These are phyloP conservation scores for Dermatophagoides farinae DNA, from an alignment of 1,140 invertebrate species.

Conservation along the genomic window DNA sequence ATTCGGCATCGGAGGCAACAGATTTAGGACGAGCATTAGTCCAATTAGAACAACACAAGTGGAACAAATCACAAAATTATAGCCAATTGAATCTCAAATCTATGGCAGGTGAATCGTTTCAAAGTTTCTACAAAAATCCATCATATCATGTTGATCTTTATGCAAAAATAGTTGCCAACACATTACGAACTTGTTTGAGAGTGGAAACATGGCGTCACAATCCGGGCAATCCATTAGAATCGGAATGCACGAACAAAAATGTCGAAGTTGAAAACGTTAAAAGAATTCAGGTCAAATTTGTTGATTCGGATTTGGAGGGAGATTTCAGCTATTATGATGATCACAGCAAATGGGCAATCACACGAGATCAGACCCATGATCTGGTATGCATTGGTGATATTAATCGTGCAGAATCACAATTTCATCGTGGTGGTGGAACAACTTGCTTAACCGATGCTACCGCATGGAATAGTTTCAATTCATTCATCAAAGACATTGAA, in stretches of 20 bases:
- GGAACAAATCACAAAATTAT: not conserved
- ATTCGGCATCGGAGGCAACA: not conserved
- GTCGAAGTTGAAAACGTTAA: slow-evolving; percentile 44
- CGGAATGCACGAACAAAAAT: slow-evolving; percentile 32
- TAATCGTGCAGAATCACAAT: slow-evolving; percentile 58
- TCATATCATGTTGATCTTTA: slow-evolving; percentile 49
- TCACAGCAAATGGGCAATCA: slow-evolving; percentile 79
- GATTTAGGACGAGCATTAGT: slow-evolving; percentile 21
- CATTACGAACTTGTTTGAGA: slow-evolving; percentile 42
- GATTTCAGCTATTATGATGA: slow-evolving; percentile 51
- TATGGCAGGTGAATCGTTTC: not conserved
- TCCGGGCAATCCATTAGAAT: slow-evolving; percentile 29
- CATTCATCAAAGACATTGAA: slow-evolving; percentile 9
- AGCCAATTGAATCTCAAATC: not conserved
- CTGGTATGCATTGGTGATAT: slow-evolving; percentile 77
- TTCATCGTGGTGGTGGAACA: slow-evolving; percentile 53
- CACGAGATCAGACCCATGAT: not conserved
- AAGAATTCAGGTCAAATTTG: slow-evolving; percentile 29
- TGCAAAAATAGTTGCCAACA: slow-evolving; percentile 49
- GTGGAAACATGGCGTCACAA: slow-evolving; percentile 78
- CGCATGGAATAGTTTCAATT: slow-evolving; percentile 33
- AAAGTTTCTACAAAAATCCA: slow-evolving; percentile 39
- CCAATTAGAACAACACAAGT: not conserved
- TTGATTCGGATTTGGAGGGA: slow-evolving; percentile 25
- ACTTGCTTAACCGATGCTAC: slow-evolving; percentile 40